Conservation (phyloP, 2,113 vertebrate genomes). For the Corythornis cristatus region DNA sequence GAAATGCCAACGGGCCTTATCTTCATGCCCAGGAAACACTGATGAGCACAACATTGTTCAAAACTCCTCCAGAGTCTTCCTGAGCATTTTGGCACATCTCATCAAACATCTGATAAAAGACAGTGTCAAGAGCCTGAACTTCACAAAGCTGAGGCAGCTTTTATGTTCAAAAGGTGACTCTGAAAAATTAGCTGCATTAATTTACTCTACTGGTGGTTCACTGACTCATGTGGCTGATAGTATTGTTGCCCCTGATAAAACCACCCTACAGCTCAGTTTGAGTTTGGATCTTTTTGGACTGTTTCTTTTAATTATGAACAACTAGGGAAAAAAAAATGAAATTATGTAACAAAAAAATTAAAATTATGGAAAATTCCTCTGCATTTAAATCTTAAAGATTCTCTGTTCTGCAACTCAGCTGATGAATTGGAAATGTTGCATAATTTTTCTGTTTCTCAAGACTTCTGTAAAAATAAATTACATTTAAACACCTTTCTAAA, state of each 20-base stretch:
- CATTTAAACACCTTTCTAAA: not conserved
- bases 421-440: not conserved
- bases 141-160: not conserved
- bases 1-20: slow-evolving; percentile 38
- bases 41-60: not conserved
- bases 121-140: not conserved
- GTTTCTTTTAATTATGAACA: not conserved
- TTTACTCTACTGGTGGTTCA: not conserved
- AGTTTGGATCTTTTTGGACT: not conserved
- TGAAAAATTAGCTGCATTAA: not conserved
- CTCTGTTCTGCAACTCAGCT: not conserved
- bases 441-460: not conserved
- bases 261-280: not conserved
- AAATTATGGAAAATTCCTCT: not conserved
- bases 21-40: not conserved
- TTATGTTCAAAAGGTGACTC: not conserved
- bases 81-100: not conserved
- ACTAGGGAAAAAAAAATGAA: not conserved
- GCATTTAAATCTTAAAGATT: not conserved
- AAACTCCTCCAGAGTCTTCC: slow-evolving; percentile 14
- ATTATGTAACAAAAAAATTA: not conserved
- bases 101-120: slow-evolving; percentile 1
- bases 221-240: not conserved
- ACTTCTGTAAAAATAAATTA: not conserved
- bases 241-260: not conserved